Evolutionary conservation across 2,888 invertebrate genomes (phyloP).

Genomic region (Ormyrus rosae): DNA sequence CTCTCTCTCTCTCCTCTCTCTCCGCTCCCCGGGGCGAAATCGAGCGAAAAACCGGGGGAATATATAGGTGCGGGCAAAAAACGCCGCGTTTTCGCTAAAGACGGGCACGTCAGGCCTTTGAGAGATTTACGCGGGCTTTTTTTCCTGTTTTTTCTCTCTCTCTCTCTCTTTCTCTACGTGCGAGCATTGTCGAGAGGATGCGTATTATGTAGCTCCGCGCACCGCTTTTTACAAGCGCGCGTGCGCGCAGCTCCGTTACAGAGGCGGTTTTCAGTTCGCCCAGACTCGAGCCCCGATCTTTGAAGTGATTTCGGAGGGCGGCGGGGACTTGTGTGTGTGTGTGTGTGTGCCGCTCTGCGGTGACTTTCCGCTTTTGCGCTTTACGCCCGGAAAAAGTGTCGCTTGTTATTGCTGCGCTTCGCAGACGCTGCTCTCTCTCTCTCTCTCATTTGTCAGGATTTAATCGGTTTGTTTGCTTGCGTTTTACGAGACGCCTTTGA

Average conservation of each 20-base stretch:
- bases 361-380: conserved; percentile 9
- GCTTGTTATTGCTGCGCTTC: not conserved
- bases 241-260: not conserved
- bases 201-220: not conserved
- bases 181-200: conserved; percentile 1
- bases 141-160: conserved; percentile 1
- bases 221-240: conserved; percentile 37
- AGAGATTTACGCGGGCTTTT: conserved; percentile 41
- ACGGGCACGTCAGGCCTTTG: conserved; percentile 37
- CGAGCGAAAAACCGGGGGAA: conserved; percentile 18
- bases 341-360: not conserved
- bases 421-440: too few species aligned
- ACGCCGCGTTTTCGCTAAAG: not conserved
- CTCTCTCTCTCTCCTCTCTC: not conserved
- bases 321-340: not conserved
- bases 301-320: conserved; percentile 9
- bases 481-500: too few species aligned
- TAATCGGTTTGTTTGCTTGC: too few species aligned
- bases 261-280: not conserved
- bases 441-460: not conserved
- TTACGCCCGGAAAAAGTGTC: not conserved
- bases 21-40: conserved; percentile 31
- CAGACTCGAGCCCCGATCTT: not conserved
- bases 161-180: not conserved
- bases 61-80: not conserved